These are phyloP conservation scores for Ceryle rudis DNA, from an alignment of 2,797 vertebrate genomes.

Conservation along the genomic window DNA sequence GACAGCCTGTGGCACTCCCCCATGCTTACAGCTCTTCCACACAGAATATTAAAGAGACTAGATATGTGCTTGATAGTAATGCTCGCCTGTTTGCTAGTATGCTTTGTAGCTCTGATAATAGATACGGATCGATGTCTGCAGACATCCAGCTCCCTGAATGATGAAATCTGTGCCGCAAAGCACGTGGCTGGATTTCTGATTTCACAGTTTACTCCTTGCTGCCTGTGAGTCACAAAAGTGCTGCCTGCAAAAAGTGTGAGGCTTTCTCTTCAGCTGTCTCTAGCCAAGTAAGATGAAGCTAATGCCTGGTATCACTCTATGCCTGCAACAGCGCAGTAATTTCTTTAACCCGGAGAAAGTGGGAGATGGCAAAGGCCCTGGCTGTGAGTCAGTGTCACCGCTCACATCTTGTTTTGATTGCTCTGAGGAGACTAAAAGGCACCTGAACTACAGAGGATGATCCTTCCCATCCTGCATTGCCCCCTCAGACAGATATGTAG, in stretches of 20 bases:
- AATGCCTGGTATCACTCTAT: not conserved
- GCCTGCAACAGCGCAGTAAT: not conserved
- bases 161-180: not conserved
- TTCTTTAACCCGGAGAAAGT: not conserved
- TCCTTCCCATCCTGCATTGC: not conserved
- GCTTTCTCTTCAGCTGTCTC: not conserved
- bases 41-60: not conserved
- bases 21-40: not conserved
- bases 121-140: constrained; percentile 26
- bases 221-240: not conserved
- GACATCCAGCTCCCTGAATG: constrained; percentile 5
- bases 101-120: constrained; percentile 15
- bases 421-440: not conserved
- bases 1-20: not conserved
- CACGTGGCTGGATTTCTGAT: not conserved
- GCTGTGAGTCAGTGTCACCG: not conserved
- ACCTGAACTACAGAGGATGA: not conserved
- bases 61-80: not conserved
- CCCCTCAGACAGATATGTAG: not conserved
- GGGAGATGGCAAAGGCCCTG: not conserved
- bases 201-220: not conserved
- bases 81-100: not conserved
- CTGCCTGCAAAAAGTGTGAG: not conserved
- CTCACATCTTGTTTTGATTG: not conserved
- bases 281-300: not conserved